Evolutionary conservation across 2,113 vertebrate genomes (phyloP).

Genomic region (Sander lucioperca): DNA sequence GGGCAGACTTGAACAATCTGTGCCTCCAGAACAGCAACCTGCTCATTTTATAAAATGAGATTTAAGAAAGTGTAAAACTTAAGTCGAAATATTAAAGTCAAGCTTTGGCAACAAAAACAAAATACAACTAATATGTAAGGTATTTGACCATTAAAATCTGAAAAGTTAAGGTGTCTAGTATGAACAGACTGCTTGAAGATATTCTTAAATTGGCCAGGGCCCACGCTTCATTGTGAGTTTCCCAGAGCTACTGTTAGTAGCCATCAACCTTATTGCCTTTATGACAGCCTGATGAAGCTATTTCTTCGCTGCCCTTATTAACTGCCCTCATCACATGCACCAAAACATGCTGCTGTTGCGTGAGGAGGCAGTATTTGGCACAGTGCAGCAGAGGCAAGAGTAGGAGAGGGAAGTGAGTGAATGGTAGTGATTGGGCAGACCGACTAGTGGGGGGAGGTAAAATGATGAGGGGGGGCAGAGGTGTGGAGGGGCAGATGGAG

Average conservation of each 20-base stretch:
- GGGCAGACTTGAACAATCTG: background rate
- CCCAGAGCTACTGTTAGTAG: background rate
- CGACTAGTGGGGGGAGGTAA: background rate
- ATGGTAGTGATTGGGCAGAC: background rate
- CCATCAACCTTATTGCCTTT: background rate
- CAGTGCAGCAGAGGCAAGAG: background rate
- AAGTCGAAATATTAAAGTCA: background rate
- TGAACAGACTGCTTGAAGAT: background rate
- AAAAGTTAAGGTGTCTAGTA: background rate
- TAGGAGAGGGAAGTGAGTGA: background rate
- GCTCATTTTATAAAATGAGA: background rate
- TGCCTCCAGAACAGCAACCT: background rate
- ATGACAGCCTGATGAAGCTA: background rate
- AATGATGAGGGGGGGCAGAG: conserved; percentile 22
- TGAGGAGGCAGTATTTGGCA: background rate
- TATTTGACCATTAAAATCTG: background rate
- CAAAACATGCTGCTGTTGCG: background rate
- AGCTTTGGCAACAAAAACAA: background rate
- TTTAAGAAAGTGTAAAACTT: background rate
- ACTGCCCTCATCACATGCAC: background rate
- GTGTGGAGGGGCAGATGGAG: conserved; percentile 53
- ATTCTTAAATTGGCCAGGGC: background rate
- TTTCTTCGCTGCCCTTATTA: background rate
- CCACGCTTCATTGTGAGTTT: background rate
- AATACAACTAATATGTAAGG: background rate